Evolutionary conservation across 1,140 invertebrate species (phyloP), one percentile per base, ranked within the genome.

Genomic region (Philopotamus ludificatus): DNA sequence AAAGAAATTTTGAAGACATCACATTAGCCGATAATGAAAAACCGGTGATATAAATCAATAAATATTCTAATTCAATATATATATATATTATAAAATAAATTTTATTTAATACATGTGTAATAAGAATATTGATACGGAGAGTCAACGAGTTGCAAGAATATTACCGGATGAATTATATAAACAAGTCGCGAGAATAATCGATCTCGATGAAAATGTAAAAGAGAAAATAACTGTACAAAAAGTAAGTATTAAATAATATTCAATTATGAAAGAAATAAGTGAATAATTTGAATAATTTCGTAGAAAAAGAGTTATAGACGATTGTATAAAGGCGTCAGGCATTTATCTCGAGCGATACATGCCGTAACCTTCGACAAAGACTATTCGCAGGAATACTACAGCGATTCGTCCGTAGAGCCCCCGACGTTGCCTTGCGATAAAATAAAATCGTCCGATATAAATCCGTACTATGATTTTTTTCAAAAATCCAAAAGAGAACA

Each of bases 151-250:
- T 58, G 69, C 74, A 25, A 72, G 76, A 71, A 72, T 75, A 18
- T 65, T 80, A 42, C 75, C 78, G 3, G 63, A 72, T 26, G 68
- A 78, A 12, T 59, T 77, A 1, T 79, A 75, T 55, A 60, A 74
- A 58, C 74, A 72, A 72, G 76, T 80, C 34, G 68, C 68, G 10
- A 66, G 34, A 55, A 70, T 72, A 8, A 59, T 72, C 9, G 67
- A 63, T 7, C 9, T 63, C 3, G 65, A 73, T 51, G 65, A 71
- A 62, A 20, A 70, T 68, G 22, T 79, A 74, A 68, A 73, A 76
- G 51, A 70, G 23, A 65, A 67, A 58, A 7, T 70, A 4, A 28
- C 65, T 15, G 21, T 42, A n/a, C 51, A 50, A 1, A 69, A 69
- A 54, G 15, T 15, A 41, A 21, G 16, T 44, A 39, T 28, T 44